These are phyloP conservation scores for Syngnathus acus DNA, from an alignment of 2,797 vertebrate species.

Conservation along the genomic window DNA sequence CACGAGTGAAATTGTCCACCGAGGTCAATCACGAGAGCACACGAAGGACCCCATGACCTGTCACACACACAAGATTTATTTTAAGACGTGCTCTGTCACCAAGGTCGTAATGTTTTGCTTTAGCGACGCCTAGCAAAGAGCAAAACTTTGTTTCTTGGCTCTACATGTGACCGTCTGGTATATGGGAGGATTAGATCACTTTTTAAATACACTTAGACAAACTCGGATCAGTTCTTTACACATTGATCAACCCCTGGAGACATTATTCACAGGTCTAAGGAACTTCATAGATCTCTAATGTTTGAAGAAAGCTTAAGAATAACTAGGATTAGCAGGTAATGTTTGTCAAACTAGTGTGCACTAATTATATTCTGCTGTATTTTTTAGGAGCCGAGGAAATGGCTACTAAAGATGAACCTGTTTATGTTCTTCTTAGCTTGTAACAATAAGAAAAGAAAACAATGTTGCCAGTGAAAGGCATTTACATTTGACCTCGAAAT, in stretches of 20 bases:
- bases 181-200: not conserved
- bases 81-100: slow-evolving; percentile 3
- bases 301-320: slow-evolving; percentile 9
- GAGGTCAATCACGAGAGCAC: not conserved
- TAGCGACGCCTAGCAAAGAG: not conserved
- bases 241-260: not conserved
- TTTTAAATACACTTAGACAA: not conserved
- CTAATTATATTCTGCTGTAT: not conserved
- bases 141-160: not conserved
- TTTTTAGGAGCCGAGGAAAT: not conserved
- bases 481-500: too few species aligned
- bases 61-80: slow-evolving; percentile 9
- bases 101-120: slow-evolving; percentile 7
- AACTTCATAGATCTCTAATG: not conserved
- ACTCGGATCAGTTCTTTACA: not conserved
- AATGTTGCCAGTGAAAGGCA: not conserved
- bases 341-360: not conserved
- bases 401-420: not conserved
- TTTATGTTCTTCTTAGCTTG: not conserved
- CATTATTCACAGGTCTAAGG: not conserved
- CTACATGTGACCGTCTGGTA: not conserved
- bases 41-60: not conserved
- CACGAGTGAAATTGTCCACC: not conserved
- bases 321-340: not conserved
- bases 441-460: not conserved